These are phyloP conservation scores for Tyria jacobaeae DNA, from an alignment of 2,888 invertebrate genomes.

Conservation along the genomic window DNA sequence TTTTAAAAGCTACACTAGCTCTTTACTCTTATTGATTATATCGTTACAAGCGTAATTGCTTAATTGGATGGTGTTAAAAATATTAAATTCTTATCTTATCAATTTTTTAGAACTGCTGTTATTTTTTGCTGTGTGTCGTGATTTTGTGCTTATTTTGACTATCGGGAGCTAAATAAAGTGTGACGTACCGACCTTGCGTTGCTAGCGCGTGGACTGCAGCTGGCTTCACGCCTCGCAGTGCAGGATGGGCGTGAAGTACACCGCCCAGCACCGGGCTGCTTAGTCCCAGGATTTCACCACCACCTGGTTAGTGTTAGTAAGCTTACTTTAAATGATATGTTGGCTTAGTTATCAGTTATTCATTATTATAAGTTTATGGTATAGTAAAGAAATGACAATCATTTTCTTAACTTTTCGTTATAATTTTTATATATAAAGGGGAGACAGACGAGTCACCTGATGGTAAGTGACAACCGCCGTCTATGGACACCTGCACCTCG, in stretches of 20 bases:
- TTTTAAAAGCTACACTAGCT: too few species aligned
- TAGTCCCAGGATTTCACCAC: conserved; percentile 81
- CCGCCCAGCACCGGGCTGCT: conserved; percentile 80
- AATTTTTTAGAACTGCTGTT: background rate
- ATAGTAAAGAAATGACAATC: background rate
- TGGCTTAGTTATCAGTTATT: conserved; percentile 10
- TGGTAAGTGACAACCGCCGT: too few species aligned
- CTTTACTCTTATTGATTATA: too few species aligned
- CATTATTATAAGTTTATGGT: background rate
- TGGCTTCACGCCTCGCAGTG: conserved; percentile 89
- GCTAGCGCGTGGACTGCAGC: conserved; percentile 80
- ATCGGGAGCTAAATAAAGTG: conserved; percentile 53
- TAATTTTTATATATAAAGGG: too few species aligned
- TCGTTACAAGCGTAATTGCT: too few species aligned
- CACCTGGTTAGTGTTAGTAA: conserved; percentile 65
- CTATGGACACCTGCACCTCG: too few species aligned
- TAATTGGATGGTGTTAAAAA: too few species aligned
- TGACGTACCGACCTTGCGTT: conserved; percentile 85
- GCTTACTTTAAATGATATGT: conserved; percentile 33
- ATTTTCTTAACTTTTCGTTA: background rate
- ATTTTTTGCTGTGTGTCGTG: too few species aligned
- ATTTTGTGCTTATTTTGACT: conserved; percentile 3
- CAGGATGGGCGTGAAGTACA: conserved; percentile 87
- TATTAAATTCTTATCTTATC: too few species aligned
- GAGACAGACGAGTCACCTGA: too few species aligned